Evolutionary conservation across 1,140 invertebrate genomes (phyloP), one percentile per base, ranked within the genome.

Genomic region (Microplitis demolitor): DNA sequence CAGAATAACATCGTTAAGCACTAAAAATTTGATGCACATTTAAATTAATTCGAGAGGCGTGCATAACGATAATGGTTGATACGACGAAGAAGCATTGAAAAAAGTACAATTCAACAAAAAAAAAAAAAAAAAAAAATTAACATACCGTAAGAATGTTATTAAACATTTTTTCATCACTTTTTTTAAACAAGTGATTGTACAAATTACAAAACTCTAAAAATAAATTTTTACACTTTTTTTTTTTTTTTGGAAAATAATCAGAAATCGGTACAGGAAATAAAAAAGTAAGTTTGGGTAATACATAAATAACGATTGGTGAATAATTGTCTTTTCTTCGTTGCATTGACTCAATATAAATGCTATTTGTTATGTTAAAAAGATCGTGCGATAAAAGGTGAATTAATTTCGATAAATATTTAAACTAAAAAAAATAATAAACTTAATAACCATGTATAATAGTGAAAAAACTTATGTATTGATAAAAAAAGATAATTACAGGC

Each of bases 1-100:
- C 34, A 76, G 74, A 73, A 73, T 76, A 76, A 73, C 71, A 76
- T 76, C 71, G 61, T 54, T 56, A 76, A 54, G 68, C 74, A 70
- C 67, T 63, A 70, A 54, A 50, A 45, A 24, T 50, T 70, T 67
- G 61, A 66, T 53, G 34, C 45, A 70, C 60, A 62, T 70, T 14
- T 11, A 56, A 54, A 51, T 67, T 51, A 56, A 64, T 63, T 60
- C 35, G 35, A 50, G 45, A 61, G 50, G 62, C 50, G 33, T 11
- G 33, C 50, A 69, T 39, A 66, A 74, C 51, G 56, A 72, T 63
- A 35, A 66, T 50, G 63, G 54, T 69, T 56, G 63, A 71, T 74
- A 45, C 39, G 8, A 45, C 39, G 39, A 61, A 33, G 60, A 51
- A 66, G 51, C 50, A 66, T 16, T 31, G 16, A 9, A 66, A 51